A percentile compares a stretch with the other conserved stretches of the same genome.
These are phyloP conservation scores for Ambastaia sidthimunki DNA, from an alignment of 2,797 vertebrate species.

Conservation along the genomic window DNA sequence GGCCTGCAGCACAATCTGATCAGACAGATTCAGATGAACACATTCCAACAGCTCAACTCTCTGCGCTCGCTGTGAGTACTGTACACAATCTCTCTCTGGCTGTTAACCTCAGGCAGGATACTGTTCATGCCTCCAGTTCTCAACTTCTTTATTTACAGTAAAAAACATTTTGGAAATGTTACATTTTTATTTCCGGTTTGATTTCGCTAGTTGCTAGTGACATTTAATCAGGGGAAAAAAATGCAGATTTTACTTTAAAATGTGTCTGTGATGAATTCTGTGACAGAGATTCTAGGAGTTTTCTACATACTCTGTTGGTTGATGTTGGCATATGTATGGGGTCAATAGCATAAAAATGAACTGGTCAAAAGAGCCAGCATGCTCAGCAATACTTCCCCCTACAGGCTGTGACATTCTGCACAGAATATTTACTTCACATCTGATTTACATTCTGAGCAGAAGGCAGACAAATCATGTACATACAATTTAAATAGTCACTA, in stretches of 20 bases:
- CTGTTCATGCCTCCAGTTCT: neutral
- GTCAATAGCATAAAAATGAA: neutral
- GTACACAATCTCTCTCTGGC: neutral
- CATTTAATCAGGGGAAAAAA: neutral
- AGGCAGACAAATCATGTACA: constrained; percentile 40
- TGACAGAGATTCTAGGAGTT: neutral
- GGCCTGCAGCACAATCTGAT: constrained; percentile 92
- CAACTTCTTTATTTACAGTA: neutral
- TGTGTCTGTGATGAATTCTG: too few species aligned
- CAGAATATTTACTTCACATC: neutral
- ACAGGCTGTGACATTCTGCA: constrained; percentile 56
- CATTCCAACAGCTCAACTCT: constrained; percentile 87
- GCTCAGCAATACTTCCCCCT: constrained; percentile 68
- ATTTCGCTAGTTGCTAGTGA: neutral
- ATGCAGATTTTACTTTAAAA: neutral
- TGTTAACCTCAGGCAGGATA: neutral
- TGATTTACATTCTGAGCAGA: constrained; percentile 17
- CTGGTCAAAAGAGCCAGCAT: neutral
- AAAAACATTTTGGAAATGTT: neutral
- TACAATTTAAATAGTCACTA: neutral
- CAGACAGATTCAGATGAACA: constrained; percentile 83
- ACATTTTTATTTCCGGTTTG: too few species aligned
- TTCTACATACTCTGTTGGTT: neutral
- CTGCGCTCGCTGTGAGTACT: constrained; percentile 87
- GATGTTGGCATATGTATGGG: constrained; percentile 37